Evolutionary conservation across 2,113 vertebrate species (phyloP).

Genomic region (Chrysemys picta): DNA sequence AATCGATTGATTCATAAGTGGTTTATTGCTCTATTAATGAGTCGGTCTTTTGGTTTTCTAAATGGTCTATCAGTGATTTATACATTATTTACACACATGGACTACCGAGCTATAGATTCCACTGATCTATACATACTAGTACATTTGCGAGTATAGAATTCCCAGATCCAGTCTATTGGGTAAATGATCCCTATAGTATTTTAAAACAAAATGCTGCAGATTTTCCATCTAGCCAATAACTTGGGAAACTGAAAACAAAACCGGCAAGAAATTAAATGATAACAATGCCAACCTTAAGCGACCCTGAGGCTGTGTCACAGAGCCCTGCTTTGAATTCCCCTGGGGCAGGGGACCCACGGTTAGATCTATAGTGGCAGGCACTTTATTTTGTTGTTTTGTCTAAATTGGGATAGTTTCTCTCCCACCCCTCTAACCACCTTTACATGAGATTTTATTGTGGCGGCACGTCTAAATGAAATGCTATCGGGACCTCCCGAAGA

Average conservation of each 20-base stretch:
- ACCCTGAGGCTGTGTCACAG: neutral
- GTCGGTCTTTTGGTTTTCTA: neutral
- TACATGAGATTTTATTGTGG: neutral
- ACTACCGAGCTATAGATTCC: no score
- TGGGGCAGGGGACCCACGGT: no score
- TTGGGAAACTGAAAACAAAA: neutral
- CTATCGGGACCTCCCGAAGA: neutral
- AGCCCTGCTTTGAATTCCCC: neutral
- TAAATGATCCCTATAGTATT: neutral
- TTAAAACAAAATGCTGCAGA: neutral
- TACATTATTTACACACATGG: neutral
- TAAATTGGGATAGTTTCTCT: neutral
- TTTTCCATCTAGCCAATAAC: neutral
- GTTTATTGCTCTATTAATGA: neutral
- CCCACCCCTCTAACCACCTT: neutral
- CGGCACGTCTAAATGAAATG: neutral
- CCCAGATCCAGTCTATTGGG: neutral
- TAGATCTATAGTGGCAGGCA: neutral
- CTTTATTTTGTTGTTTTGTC: neutral
- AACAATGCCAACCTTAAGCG: neutral
- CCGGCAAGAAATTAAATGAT: neutral
- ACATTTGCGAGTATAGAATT: neutral
- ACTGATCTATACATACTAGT: neutral
- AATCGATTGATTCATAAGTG: neutral
- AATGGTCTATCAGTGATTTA: neutral